These are phyloP conservation scores for Argopecten irradians DNA, from an alignment of 1,140 invertebrate species.

Conservation along the genomic window DNA sequence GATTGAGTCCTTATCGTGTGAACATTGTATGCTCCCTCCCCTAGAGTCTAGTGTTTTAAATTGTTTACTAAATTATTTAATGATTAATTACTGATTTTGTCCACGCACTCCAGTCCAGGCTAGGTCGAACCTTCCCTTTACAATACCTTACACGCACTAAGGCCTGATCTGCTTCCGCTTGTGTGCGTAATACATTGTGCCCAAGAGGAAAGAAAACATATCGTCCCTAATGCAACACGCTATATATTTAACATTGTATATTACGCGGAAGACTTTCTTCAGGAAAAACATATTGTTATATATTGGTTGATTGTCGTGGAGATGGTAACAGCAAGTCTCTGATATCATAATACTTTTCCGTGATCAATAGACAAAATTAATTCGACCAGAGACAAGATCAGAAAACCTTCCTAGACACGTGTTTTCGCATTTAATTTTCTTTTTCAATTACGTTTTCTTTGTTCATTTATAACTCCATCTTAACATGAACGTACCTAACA, in stretches of 20 bases:
- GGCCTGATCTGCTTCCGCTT: background rate
- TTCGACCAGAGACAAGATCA: background rate
- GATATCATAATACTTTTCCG: background rate
- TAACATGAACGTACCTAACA: background rate
- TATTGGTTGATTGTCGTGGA: no score
- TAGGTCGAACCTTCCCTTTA: background rate
- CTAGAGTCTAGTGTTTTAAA: background rate
- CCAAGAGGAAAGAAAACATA: background rate
- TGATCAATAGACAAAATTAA: background rate
- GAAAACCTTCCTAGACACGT: background rate
- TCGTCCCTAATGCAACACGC: background rate
- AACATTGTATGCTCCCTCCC: background rate
- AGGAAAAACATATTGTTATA: no score
- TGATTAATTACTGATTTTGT: background rate
- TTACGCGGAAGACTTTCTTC: no score
- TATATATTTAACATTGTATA: background rate
- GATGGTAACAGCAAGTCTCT: no score
- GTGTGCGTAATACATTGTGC: background rate
- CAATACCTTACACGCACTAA: background rate
- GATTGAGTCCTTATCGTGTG: background rate
- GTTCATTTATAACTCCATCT: background rate
- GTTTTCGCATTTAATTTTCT: background rate
- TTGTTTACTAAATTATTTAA: background rate
- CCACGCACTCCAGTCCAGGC: background rate
- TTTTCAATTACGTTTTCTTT: background rate